phyloP scores from a whole-genome alignment of 2,888 invertebrate genomes.

The Strigamia maritima region DNA sequence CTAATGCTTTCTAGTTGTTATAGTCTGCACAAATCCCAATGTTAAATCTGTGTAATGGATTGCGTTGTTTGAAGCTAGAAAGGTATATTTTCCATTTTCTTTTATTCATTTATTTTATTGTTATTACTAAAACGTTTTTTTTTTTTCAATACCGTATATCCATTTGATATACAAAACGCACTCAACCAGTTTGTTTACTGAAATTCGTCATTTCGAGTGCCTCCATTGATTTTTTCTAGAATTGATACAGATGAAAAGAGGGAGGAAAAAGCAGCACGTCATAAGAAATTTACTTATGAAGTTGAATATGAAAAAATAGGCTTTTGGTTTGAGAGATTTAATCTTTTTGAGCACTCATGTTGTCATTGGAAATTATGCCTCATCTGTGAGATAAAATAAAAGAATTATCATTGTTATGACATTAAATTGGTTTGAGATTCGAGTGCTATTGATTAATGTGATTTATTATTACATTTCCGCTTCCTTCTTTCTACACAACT shows the following conservation, averaged over 20 bases:
- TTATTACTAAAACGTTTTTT: neutral
- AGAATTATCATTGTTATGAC: neutral
- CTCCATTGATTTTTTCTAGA: neutral
- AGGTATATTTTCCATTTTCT: too few relatives aligned
- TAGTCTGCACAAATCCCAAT: too few relatives aligned
- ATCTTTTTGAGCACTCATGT: neutral
- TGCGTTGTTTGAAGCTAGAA: too few relatives aligned
- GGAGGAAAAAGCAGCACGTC: neutral
- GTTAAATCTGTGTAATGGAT: too few relatives aligned
- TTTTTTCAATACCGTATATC: neutral
- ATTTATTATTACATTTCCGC: conserved; percentile 9
- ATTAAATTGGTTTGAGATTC: neutral
- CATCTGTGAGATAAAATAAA: neutral
- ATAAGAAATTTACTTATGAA: neutral
- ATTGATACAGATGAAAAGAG: neutral
- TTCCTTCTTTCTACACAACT: neutral
- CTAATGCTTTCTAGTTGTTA: too few relatives aligned
- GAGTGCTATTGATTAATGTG: neutral
- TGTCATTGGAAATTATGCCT: neutral
- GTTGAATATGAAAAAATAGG: neutral
- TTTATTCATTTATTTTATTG: neutral
- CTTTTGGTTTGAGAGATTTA: neutral
- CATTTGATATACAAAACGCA: neutral
- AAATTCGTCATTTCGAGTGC: neutral
- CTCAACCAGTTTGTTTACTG: neutral